phyloP scores from a whole-genome alignment of 2,888 invertebrate species.

The Agriopis marginaria region DNA sequence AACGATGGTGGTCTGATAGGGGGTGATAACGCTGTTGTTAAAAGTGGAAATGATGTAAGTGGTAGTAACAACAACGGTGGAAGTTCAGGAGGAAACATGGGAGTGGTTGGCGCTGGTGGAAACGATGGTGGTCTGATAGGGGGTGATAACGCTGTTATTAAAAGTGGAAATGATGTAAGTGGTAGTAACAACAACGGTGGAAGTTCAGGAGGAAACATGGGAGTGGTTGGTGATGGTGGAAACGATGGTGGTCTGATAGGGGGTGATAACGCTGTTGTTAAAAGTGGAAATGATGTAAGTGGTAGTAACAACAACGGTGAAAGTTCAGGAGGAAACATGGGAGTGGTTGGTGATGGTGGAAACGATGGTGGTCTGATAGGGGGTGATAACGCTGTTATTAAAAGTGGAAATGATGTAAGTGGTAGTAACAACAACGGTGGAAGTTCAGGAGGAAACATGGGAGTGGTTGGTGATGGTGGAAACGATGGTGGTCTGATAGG shows the following conservation, averaged over 20 bases:
- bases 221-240: conserved; percentile 1
- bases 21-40: conserved; percentile 10
- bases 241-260: background rate
- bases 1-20: background rate
- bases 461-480: conserved; percentile 18
- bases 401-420: conserved; percentile 2
- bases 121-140: background rate
- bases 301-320: conserved; percentile 27
- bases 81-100: conserved; percentile 18
- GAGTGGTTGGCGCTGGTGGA: background rate
- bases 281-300: conserved; percentile 2
- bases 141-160: conserved; percentile 10
- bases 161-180: conserved; percentile 2
- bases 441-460: conserved; percentile 18
- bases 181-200: conserved; percentile 27
- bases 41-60: conserved; percentile 2
- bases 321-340: conserved; percentile 18
- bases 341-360: conserved; percentile 1
- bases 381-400: conserved; percentile 10
- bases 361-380: background rate
- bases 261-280: conserved; percentile 10
- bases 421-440: conserved; percentile 27
- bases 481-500: conserved; percentile 21
- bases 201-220: conserved; percentile 18
- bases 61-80: conserved; percentile 27